A percentile compares a stretch with the other conserved stretches of the same genome.
These are phyloP conservation scores for Lasioglossum morio DNA, from an alignment of 2,888 invertebrate genomes.

Conservation along the genomic window DNA sequence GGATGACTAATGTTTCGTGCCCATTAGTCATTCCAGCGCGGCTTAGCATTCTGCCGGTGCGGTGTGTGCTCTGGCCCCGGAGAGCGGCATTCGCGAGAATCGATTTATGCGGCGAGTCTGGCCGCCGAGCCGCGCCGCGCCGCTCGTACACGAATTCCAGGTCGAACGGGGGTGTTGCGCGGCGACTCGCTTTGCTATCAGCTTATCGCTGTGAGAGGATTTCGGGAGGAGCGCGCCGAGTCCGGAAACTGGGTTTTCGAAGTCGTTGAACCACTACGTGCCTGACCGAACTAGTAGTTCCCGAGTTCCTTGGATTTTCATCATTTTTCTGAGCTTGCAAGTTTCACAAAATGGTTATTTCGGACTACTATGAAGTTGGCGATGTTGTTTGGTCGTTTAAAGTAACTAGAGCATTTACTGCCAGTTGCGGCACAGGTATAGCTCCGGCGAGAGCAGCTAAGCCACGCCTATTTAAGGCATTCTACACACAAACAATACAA, in stretches of 20 bases:
- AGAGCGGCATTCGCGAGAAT: not conserved
- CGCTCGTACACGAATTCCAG: not conserved
- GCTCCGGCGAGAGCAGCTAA: not conserved
- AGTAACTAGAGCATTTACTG: not conserved
- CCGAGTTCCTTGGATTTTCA: not conserved
- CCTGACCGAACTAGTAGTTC: not conserved
- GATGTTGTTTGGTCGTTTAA: not conserved
- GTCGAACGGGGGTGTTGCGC: not conserved
- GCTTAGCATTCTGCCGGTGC: not conserved
- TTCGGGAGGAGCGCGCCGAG: not conserved
- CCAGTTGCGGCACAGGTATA: not conserved
- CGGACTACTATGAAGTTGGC: not conserved
- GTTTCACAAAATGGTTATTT: not conserved
- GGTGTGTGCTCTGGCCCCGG: constrained; percentile 7
- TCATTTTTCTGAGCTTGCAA: not conserved
- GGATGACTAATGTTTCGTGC: constrained; percentile 65
- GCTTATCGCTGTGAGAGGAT: not conserved
- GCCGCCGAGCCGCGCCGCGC: not conserved
- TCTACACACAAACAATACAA: too few species aligned
- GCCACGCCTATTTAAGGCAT: not conserved
- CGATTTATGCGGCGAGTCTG: not conserved
- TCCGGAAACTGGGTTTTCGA: not conserved
- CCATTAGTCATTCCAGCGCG: constrained; percentile 50
- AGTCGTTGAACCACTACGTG: not conserved
- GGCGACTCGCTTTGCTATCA: not conserved